Conservation (phyloP, 2,888 invertebrate genomes). For the Nipponacmea schrenckii region DNA sequence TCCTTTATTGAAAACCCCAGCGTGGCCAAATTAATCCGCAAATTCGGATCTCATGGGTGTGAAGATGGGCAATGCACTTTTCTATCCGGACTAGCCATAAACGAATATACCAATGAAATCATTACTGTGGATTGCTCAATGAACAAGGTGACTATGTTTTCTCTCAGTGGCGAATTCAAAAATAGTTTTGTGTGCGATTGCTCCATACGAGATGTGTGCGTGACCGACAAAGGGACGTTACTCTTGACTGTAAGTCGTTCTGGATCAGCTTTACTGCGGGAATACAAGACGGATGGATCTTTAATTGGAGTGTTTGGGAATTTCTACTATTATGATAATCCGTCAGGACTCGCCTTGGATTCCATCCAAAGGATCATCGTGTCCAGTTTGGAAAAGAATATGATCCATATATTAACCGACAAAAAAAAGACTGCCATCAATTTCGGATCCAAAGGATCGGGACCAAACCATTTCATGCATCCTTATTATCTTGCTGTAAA, state of each 20-base stretch:
- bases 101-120: constrained; percentile 39
- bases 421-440: constrained; percentile 42
- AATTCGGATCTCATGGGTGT: constrained; percentile 41
- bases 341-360: constrained; percentile 45
- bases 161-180: constrained; percentile 35
- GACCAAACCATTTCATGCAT: constrained; percentile 40
- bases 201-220: constrained; percentile 42
- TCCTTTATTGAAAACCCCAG: constrained; percentile 17
- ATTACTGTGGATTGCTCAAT: constrained; percentile 39
- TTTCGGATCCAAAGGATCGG: constrained; percentile 49
- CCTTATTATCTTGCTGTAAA: constrained; percentile 50
- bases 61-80: constrained; percentile 38
- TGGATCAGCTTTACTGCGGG: constrained; percentile 38
- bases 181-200: constrained; percentile 45
- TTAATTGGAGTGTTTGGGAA: constrained; percentile 38
- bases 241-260: constrained; percentile 41
- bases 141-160: constrained; percentile 43
- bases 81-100: constrained; percentile 39
- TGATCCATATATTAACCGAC: constrained; percentile 45
- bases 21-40: constrained; percentile 21
- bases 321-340: constrained; percentile 47
- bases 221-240: constrained; percentile 39
- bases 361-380: constrained; percentile 39
- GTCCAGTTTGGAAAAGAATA: constrained; percentile 46
- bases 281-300: constrained; percentile 41